Evolutionary conservation across 2,113 vertebrate genomes (phyloP).

Genomic region (Hyperoodon ampullatus): DNA sequence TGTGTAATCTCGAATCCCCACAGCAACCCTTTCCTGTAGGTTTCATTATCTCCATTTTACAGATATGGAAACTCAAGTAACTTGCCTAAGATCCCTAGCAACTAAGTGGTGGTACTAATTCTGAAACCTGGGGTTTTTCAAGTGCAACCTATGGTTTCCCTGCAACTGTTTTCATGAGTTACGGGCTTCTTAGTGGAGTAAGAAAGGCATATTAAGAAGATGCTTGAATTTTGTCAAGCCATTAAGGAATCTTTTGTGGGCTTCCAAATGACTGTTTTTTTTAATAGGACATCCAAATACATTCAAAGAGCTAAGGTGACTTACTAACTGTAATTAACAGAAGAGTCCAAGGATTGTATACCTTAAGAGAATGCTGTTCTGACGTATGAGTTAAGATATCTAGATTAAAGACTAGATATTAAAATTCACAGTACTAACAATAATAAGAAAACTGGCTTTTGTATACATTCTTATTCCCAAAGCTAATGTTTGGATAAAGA

Average conservation of each 20-base stretch:
- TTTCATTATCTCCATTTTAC: slow-evolving; percentile 22
- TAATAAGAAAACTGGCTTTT: slow-evolving; percentile 51
- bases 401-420: slow-evolving; percentile 41
- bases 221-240: slow-evolving; percentile 32
- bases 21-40: neutral
- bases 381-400: slow-evolving; percentile 15
- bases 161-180: slow-evolving; percentile 2
- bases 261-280: neutral
- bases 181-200: neutral
- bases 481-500: slow-evolving; percentile 41
- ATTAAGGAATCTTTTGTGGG: slow-evolving; percentile 8
- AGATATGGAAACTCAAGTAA: slow-evolving; percentile 37
- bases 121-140: neutral
- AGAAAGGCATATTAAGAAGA: slow-evolving; percentile 28
- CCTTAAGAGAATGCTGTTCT: neutral
- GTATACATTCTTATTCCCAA: slow-evolving; percentile 17
- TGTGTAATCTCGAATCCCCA: neutral
- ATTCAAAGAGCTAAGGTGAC: slow-evolving; percentile 1
- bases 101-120: neutral
- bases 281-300: neutral
- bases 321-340: slow-evolving; percentile 30
- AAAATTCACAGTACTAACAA: slow-evolving; percentile 34
- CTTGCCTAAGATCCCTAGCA: neutral
- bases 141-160: neutral
- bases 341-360: neutral